Percentiles rank a stretch among this genome's conserved stretches.
These are phyloP conservation scores for Danio tinwini DNA, from an alignment of 2,797 vertebrate species.

Conservation along the genomic window DNA sequence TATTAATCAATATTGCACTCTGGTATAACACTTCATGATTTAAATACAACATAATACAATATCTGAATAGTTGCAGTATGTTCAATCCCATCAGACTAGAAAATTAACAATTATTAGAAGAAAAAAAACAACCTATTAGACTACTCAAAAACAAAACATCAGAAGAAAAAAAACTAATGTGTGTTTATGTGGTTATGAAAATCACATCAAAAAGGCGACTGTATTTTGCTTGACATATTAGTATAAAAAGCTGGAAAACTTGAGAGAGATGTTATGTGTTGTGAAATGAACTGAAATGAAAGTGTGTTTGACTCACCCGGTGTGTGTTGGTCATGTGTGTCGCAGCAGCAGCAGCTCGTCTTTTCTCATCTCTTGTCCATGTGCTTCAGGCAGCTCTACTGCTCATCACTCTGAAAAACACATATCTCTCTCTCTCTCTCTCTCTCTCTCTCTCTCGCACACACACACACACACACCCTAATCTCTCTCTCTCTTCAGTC, in stretches of 20 bases:
- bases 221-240: not conserved
- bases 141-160: not conserved
- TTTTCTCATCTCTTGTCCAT: not conserved
- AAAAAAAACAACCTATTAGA: not conserved
- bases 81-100: not conserved
- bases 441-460: constrained; percentile 13
- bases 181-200: not conserved
- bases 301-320: constrained; percentile 22
- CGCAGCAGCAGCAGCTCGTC: constrained; percentile 1
- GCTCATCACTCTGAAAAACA: constrained; percentile 10
- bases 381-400: constrained; percentile 27
- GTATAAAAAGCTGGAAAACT: not conserved
- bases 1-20: not conserved
- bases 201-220: not conserved
- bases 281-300: not conserved
- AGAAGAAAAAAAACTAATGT: too few relatives aligned
- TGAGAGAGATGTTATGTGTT: not conserved
- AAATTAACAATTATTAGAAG: not conserved
- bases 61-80: not conserved
- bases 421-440: constrained; percentile 9
- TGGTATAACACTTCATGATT: not conserved
- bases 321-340: not conserved
- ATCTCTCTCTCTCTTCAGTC: constrained; percentile 2
- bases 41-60: not conserved
- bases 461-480: not conserved